Evolutionary conservation across 2,888 invertebrate genomes (phyloP).

Genomic region (Himalopsyche kuldschensis): DNA sequence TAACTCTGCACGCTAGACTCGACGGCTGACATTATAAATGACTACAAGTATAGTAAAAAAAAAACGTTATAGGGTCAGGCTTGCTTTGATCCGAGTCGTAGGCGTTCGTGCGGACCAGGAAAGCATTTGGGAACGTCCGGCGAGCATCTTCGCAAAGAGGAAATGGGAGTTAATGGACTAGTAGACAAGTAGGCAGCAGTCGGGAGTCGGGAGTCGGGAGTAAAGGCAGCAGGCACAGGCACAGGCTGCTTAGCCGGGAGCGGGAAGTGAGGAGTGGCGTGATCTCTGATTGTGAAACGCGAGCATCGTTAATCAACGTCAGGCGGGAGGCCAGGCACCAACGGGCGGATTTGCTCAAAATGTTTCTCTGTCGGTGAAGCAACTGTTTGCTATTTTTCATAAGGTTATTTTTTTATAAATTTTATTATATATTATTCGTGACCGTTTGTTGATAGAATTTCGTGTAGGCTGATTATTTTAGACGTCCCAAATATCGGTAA

Average conservation of each 20-base stretch:
- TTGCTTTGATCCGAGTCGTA: neutral
- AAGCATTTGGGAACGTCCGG: neutral
- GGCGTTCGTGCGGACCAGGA: neutral
- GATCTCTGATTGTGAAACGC: slow-evolving; percentile 23
- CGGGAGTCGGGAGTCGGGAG: neutral
- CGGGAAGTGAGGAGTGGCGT: neutral
- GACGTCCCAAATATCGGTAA: too few relatives aligned
- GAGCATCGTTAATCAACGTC: slow-evolving; percentile 31
- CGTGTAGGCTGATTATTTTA: too few relatives aligned
- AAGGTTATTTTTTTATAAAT: too few relatives aligned
- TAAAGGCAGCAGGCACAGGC: neutral
- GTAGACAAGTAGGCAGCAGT: neutral
- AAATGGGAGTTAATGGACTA: slow-evolving; percentile 17
- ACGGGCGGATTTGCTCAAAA: neutral
- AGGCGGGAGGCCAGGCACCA: neutral
- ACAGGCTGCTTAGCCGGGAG: slow-evolving; percentile 4
- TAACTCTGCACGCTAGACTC: too few relatives aligned
- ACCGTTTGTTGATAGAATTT: too few relatives aligned
- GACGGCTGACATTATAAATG: neutral
- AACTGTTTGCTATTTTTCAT: too few relatives aligned
- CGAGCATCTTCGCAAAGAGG: slow-evolving; percentile 8
- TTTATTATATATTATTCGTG: too few relatives aligned
- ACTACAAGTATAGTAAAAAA: neutral
- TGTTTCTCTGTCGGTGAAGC: neutral
- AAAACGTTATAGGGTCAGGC: neutral